These are phyloP conservation scores for Centropyge bicolor DNA, from an alignment of 2,797 vertebrate species.

Conservation along the genomic window DNA sequence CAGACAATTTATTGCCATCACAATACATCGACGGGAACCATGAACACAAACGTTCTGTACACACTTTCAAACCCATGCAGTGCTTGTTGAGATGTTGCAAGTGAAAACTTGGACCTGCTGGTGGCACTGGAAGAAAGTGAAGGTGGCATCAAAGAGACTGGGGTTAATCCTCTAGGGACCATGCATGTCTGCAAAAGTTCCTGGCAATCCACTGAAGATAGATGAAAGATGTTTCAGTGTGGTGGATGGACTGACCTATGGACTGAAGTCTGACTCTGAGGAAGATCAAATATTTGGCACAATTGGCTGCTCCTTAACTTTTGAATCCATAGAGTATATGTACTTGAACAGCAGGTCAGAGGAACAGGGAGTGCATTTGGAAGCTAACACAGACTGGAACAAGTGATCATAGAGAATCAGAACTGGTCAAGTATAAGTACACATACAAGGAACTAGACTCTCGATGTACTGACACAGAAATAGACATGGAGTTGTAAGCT, in stretches of 20 bases:
- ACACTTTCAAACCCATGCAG: too few relatives aligned
- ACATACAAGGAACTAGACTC: background rate
- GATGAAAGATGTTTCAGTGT: too few relatives aligned
- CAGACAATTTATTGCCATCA: too few relatives aligned
- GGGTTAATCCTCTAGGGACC: too few relatives aligned
- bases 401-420: constrained; percentile 12
- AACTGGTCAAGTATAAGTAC: background rate
- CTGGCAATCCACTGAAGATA: too few relatives aligned
- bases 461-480: background rate
- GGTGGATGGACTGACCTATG: too few relatives aligned
- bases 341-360: background rate
- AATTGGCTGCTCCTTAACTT: background rate
- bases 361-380: constrained; percentile 16
- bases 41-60: too few relatives aligned
- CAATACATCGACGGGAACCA: too few relatives aligned
- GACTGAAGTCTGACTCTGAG: background rate
- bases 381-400: constrained; percentile 15
- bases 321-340: background rate
- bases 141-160: too few relatives aligned
- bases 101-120: background rate
- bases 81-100: too few relatives aligned
- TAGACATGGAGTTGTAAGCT: constrained; percentile 35
- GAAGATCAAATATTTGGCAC: background rate
- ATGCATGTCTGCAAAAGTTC: too few relatives aligned
- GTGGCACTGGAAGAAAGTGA: background rate